A percentile compares a stretch with the other conserved stretches of the same genome.
Evolutionary conservation across 2,888 invertebrate species (phyloP).

Genomic region (Branchipolynoe longqiensis): DNA sequence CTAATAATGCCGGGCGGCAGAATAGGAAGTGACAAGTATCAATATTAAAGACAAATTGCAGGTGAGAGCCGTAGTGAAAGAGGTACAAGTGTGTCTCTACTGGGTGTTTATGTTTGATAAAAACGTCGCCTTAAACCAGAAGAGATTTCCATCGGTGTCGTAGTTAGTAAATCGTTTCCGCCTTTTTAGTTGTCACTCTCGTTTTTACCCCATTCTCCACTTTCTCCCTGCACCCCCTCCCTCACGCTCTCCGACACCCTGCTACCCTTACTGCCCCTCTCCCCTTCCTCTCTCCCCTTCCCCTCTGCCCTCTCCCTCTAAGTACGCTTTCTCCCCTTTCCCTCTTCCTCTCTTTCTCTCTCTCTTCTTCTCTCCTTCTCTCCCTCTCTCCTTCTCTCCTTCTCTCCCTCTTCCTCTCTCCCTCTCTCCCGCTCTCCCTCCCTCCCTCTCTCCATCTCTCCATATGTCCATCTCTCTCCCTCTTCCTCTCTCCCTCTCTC

Average conservation of each 20-base stretch:
- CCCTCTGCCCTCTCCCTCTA: slow-evolving; percentile 59
- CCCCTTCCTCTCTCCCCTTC: slow-evolving; percentile 63
- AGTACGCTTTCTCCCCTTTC: slow-evolving; percentile 13
- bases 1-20: too few species aligned
- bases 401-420: background rate
- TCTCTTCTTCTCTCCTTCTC: background rate
- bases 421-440: background rate
- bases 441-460: background rate
- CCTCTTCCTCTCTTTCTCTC: background rate
- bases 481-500: slow-evolving; percentile 4
- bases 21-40: too few species aligned
- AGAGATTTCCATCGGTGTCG: too few species aligned
- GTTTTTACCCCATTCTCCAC: too few species aligned
- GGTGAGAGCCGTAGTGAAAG: too few species aligned
- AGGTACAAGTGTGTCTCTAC: too few species aligned
- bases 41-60: too few species aligned
- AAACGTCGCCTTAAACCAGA: too few species aligned
- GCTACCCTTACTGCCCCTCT: slow-evolving; percentile 15
- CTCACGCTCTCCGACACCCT: background rate
- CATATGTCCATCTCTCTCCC: background rate
- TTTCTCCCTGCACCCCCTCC: too few species aligned
- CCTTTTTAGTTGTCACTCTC: too few species aligned
- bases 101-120: too few species aligned
- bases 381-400: slow-evolving; percentile 19
- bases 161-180: too few species aligned